These are phyloP conservation scores for Trachelus stipa DNA, from an alignment of 2,888 invertebrate species.

Conservation along the genomic window DNA sequence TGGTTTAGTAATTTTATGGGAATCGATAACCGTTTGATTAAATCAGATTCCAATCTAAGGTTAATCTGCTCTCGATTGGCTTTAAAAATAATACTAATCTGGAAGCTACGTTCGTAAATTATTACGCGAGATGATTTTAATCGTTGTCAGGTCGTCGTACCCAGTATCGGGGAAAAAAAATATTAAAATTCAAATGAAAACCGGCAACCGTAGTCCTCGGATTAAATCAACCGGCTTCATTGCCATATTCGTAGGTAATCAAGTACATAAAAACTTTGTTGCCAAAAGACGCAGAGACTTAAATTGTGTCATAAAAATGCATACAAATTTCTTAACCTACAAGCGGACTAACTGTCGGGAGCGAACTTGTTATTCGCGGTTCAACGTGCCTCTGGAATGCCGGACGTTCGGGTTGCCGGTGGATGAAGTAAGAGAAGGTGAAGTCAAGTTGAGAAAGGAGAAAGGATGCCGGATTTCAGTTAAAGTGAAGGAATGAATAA, in stretches of 20 bases:
- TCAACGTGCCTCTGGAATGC: slow-evolving; percentile 61
- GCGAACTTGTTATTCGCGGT: slow-evolving; percentile 32
- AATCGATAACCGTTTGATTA: background rate
- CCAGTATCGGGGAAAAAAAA: background rate
- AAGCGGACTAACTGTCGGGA: background rate
- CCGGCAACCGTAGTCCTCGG: background rate
- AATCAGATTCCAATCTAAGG: background rate
- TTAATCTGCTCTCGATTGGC: background rate
- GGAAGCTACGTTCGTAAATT: background rate
- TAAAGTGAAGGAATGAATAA: background rate
- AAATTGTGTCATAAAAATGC: background rate
- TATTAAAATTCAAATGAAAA: background rate
- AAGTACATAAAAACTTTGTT: background rate
- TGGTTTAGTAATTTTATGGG: background rate
- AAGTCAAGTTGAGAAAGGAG: background rate
- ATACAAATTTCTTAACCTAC: background rate
- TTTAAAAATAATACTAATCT: background rate
- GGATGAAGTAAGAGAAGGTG: slow-evolving; percentile 44
- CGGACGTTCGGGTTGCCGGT: slow-evolving; percentile 37
- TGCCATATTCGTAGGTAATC: background rate
- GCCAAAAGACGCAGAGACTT: background rate
- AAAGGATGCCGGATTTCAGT: background rate
- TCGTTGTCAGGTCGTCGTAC: background rate
- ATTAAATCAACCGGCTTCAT: background rate
- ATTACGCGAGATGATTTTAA: background rate